Percentiles rank a stretch among this genome's conserved stretches.
Conservation (phyloP, 2,888 invertebrate species). For the Pseudococcus longispinus region DNA sequence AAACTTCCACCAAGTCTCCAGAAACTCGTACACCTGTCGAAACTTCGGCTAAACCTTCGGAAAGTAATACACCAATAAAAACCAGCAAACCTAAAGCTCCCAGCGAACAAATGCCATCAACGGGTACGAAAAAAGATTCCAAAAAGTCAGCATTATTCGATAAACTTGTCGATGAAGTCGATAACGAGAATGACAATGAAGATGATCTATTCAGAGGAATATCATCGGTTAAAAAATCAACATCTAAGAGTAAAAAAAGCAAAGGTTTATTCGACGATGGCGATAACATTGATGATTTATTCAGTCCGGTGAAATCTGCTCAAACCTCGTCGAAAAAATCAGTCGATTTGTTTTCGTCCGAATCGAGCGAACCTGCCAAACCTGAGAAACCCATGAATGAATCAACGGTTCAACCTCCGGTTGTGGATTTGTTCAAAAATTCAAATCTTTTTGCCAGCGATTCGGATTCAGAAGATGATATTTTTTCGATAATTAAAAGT, state of each 20-base stretch:
- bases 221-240: neutral
- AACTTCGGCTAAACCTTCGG: neutral
- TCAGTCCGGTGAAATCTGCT: neutral
- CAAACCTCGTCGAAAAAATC: neutral
- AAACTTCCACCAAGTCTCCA: neutral
- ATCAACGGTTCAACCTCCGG: neutral
- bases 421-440: neutral
- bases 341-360: neutral
- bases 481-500: slow-evolving; percentile 27
- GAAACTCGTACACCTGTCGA: neutral
- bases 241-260: neutral
- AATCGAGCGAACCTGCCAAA: neutral
- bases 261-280: slow-evolving; percentile 39
- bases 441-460: slow-evolving; percentile 21
- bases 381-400: neutral
- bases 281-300: slow-evolving; percentile 29
- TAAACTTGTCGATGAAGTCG: neutral
- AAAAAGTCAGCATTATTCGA: neutral
- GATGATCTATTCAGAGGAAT: slow-evolving; percentile 10
- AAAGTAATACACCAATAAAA: neutral
- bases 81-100: neutral
- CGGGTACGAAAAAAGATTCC: neutral
- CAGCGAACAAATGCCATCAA: neutral
- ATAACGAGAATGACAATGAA: neutral
- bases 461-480: slow-evolving; percentile 46